Base-by-base conservation (phyloP, 2,888 invertebrate genomes). In the Drosophila colorata region DNA sequence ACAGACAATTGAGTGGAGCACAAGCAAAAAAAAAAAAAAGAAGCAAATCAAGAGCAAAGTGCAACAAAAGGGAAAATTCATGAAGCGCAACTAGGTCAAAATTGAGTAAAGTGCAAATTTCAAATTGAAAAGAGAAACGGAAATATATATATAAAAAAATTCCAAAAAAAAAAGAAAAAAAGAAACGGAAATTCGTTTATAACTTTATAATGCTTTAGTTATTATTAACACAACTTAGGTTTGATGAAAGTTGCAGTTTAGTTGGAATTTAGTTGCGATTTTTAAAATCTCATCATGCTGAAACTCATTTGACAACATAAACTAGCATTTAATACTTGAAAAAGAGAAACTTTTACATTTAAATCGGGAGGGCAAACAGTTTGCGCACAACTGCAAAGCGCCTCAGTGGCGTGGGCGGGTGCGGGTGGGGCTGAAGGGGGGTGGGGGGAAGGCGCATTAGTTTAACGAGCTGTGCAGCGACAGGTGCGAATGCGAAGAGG, bases 241-340 rank as follows among this genome's bases (percentile, higher is more conserved):
- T 18, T 48, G 41, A 28, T 11, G 41, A 48, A 65, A 61, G 38
- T 64, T 61, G 7, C 11, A 47, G 40, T 35, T 49, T 43, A 43
- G 63, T 23, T 64, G 18, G 4, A 40, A 41, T 48, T 64, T 25
- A 47, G 65, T 41, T 28, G 6, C 7, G 9, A 63, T 49, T 66
- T 49, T 31, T 4, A 28, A 65, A 65, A 49, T 49, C 49, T 20
- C 41, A 20, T 65, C 64, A 41, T 9, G 14, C n/a, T 33, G 38
- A 13, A 61, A 47, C 61, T 61, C 48, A 47, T 52, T 68, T 44
- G 35, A 20, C 51, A 44, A 37, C 52, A 53, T 37, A 44, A 68
- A 74, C 55, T 56, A 51, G 46, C 38, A 37, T 65, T 63, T 35
- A 63, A 65, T 41, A 43, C 41, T 65, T 35, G 8, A 18, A 37